Base-by-base conservation (phyloP, 2,113 vertebrate genomes). In the Garra rufa region DNA sequence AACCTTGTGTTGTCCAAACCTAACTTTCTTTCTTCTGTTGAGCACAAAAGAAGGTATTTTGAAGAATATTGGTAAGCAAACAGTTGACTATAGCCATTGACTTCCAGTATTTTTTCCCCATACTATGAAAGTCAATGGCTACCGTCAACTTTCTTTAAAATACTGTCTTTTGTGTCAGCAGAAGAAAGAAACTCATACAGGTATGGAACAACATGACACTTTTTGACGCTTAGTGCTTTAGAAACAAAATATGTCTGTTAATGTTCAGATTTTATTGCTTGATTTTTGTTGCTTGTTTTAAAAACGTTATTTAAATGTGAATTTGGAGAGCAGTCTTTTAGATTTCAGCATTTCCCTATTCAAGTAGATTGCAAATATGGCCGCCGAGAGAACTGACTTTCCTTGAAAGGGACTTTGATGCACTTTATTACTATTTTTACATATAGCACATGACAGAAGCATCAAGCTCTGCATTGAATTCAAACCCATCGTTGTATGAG, bases 401-500 rank as follows among this genome's bases (percentile, higher is more conserved):
- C 41, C 41, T 73, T 46, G n/a, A 73, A 14, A 70, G 38, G n/a
- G n/a, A 73, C 69, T 73, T 73, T 46, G 69, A 73, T 41, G 13
- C 28, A 77, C 50, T 77, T 38, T 15, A 59, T 59, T 41, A 77
- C 34, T 78, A 59, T 59, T 59, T 77, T 77, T 24, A 77, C 71
- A 21, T 57, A 14, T 59, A 50, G 17, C 9, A n/a, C 19, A 43
- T 78, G 14, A 78, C 78, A 81, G 78, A 81, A 28, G 46, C 57
- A 65, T 48, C 57, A 80, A 65, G 26, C 43, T 3, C 24, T 30
- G 11, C 59, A 65, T 13, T 48, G 4, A 67, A 67, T 81, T 48
- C 24, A 67, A 30, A 30, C 43, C 41, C 28, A 44, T 41, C 61
- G 19, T 24, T n/a, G 24, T 80, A 78, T 73, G 76, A 70, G 63